These are phyloP conservation scores for Copsychus sechellarum DNA, from an alignment of 2,113 vertebrate genomes.

Conservation along the genomic window DNA sequence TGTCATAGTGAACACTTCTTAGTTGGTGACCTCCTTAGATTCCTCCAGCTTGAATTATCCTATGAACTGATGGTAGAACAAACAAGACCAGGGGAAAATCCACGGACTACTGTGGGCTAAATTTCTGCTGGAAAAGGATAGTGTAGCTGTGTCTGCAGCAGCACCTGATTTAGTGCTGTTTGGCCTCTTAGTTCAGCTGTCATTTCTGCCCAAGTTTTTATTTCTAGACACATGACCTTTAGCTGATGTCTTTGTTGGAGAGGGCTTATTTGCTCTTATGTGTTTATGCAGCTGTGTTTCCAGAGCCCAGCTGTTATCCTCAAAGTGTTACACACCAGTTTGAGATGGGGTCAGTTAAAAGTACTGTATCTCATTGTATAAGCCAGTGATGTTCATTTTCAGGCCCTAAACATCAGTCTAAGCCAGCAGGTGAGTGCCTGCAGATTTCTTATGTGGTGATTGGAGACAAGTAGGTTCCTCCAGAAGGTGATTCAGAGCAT, in stretches of 20 bases:
- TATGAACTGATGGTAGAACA: background rate
- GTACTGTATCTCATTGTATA: background rate
- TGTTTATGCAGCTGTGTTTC: background rate
- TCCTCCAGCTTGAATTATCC: background rate
- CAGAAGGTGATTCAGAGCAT: background rate
- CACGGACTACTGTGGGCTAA: rapidly evolving
- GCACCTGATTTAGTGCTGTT: background rate
- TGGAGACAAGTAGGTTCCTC: background rate
- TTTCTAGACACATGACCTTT: background rate
- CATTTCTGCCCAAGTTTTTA: background rate
- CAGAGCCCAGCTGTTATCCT: background rate
- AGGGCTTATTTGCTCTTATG: background rate
- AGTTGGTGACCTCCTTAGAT: background rate
- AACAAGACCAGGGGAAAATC: background rate
- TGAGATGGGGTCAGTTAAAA: background rate
- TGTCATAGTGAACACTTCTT: background rate
- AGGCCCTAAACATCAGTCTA: background rate
- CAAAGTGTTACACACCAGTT: background rate
- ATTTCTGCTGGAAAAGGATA: background rate
- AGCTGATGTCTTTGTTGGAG: background rate
- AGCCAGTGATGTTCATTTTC: background rate
- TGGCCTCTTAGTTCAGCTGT: background rate
- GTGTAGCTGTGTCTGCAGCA: background rate
- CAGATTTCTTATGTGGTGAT: background rate
- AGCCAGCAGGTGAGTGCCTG: background rate